Base-by-base conservation (phyloP, 2,113 vertebrate genomes). In the Catharus minimus region DNA sequence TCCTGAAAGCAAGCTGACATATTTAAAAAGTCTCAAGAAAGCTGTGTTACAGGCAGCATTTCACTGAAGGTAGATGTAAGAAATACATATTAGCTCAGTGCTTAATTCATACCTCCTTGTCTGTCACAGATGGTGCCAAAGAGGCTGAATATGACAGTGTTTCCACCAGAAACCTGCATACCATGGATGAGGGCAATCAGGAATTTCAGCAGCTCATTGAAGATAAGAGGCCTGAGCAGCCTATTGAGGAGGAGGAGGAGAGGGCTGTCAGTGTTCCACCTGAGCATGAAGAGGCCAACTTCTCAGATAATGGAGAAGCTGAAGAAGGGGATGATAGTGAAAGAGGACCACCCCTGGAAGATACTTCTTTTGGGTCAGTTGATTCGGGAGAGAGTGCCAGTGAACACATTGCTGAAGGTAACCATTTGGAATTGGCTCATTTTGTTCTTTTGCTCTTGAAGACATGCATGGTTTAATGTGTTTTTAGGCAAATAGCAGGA, bases 401-500 rank as follows among this genome's bases (percentile, higher is more conserved):
- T 9, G 62, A 94, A 49, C 78, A 94, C 7, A 13, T 3, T 49
- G 71, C 85, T 66, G 39, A 92, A 97, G 97, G 98, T 98, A 97
- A 96, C 20, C 16, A 26, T 82, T 68, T 68, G 36, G 39, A 60
- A 73, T 55, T 76, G 19, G 33, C 19, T 82, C 71, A 4, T 68
- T 88, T 81, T 89, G 8, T 30, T 79, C 19, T 61, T 92, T 76
- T 69, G 62, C 44, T 71, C 5, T 66, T 84, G 14, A 43, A 64
- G 23, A 71, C 11, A 12, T 65, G 58, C 24, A 30, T 6, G 38
- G 38, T 15, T 76, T 66, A 74, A 38, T 52, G 21, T 1, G 27
- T 61, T 68, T 65, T 46, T 50, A 38, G 33, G 41, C 13, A 88
- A 60, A 55, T 32, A 56, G 30, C 15, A 16, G 8, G 24, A 9